Base-by-base conservation (phyloP, 1,140 invertebrate genomes). In the Zaprionus tsacasi region DNA sequence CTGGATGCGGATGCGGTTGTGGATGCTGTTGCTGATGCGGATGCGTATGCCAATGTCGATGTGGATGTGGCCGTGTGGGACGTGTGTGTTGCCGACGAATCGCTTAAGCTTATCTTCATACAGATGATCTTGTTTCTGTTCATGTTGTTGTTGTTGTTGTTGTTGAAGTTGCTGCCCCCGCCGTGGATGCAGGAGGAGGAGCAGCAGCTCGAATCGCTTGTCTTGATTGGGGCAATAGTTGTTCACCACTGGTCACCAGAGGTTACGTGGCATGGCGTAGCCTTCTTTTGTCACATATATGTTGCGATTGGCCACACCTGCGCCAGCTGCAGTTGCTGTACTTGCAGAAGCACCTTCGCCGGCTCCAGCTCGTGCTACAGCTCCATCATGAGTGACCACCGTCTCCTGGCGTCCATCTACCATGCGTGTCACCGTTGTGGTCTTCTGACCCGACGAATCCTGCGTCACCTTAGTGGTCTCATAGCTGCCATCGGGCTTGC, bases 161-260 rank as follows among this genome's bases (percentile, higher is more conserved):
- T 73, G 76, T 55, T 78, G 60, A 25, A 66, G 72, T 27, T 57
- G 73, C 45, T 76, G 68, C 43, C 72, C 69, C 55, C 77, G 69
- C 50, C 76, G 85, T 54, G 55, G 65, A 10, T 72, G n/a, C n/a
- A n/a, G 66, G 40, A 68, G 65, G 57, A 78, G 58, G 60, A 72
- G 69, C 54, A 82, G 71, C 81, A 79, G 78, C 77, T 66, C 75
- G 68, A 81, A 80, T 82, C 82, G 77, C 79, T 83, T 87, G 61
- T 88, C 83, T 79, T 91, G 82, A 81, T 91, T 82, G 76, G 86
- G 86, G 86, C 72, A 77, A 80, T 81, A 77, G 69, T 77, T 79
- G 76, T 90, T 82, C 86, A 92, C 91, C 91, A 92, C 91, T 92
- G 90, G 91, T 92, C 91, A 92, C 91, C 91, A 92, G 82, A 92